Conservation (phyloP, 2,113 vertebrate species). For the Zosterops lateralis region DNA sequence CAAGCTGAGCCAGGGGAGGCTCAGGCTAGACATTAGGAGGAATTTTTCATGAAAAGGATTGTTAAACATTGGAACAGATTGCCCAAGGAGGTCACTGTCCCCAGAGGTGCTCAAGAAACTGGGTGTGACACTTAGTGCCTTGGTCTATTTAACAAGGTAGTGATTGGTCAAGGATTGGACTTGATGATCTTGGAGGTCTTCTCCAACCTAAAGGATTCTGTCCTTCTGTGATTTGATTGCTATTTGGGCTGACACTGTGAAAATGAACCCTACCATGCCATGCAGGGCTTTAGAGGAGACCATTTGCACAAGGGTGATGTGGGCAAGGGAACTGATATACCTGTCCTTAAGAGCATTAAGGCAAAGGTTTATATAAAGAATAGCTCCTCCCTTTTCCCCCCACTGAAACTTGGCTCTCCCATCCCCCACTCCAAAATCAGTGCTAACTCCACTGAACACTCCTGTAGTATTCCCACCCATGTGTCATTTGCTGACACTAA, state of each 20-base stretch:
- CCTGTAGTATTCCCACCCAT: background rate
- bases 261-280: background rate
- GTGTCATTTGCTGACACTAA: background rate
- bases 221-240: background rate
- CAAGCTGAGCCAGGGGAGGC: background rate
- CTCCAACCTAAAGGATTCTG: background rate
- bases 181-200: background rate
- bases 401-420: background rate
- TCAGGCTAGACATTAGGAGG: background rate
- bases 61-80: background rate
- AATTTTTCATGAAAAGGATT: background rate
- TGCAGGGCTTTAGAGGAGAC: background rate
- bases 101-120: background rate
- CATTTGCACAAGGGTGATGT: background rate
- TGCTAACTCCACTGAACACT: background rate
- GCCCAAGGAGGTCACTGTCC: background rate
- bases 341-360: background rate
- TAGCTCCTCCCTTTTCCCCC: background rate
- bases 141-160: background rate
- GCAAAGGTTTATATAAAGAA: background rate
- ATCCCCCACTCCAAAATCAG: background rate
- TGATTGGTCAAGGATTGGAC: background rate
- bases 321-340: background rate
- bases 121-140: background rate
- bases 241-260: background rate